Conservation (phyloP, 1,140 invertebrate genomes). For the Oryctes rhinoceros region DNA sequence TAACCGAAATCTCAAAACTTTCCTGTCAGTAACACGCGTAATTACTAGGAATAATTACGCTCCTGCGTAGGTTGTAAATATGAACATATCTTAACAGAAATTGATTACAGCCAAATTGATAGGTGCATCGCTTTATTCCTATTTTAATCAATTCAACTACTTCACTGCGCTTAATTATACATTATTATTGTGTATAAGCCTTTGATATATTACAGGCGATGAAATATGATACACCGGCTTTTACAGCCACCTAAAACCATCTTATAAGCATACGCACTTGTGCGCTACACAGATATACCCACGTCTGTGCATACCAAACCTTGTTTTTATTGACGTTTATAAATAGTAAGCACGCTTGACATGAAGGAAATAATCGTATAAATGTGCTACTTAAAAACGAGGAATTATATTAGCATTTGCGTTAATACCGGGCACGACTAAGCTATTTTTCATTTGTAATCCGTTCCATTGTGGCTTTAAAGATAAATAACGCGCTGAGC, state of each 20-base stretch:
- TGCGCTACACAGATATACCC: not conserved
- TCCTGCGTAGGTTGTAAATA: not conserved
- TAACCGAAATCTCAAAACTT: not conserved
- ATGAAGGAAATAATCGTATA: constrained; percentile 2
- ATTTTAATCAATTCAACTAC: constrained; percentile 33
- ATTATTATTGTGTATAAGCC: constrained; percentile 6
- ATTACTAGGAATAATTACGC: not conserved
- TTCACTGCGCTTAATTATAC: constrained; percentile 28
- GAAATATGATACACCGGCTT: not conserved
- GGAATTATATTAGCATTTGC: not conserved
- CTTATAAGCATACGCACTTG: not conserved
- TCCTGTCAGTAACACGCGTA: constrained; percentile 2
- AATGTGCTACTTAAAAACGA: not conserved
- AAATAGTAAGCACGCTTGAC: constrained; percentile 11
- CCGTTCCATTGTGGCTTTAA: not conserved
- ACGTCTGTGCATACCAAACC: not conserved
- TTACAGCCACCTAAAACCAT: not conserved
- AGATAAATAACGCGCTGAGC: constrained; percentile 15
- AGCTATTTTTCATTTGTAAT: constrained; percentile 37
- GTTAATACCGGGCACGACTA: not conserved
- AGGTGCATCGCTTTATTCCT: constrained; percentile 2
- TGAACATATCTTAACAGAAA: constrained; percentile 10
- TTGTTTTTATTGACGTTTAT: constrained; percentile 1
- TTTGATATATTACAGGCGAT: constrained; percentile 18
- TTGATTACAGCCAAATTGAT: constrained; percentile 1